Base-by-base conservation (phyloP, 2,113 vertebrate species). In the Hiodon alosoides region DNA sequence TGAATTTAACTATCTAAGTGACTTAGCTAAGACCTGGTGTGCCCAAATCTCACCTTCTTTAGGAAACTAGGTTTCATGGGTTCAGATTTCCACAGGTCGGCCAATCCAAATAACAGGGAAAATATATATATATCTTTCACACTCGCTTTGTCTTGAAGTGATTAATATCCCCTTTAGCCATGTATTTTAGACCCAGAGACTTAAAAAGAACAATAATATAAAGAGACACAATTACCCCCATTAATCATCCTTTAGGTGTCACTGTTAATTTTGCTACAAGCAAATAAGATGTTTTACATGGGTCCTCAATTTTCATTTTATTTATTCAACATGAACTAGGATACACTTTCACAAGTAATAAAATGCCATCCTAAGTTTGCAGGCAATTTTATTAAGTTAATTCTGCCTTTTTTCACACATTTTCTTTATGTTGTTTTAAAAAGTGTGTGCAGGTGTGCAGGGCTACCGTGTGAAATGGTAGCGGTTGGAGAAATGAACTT, bases 1-100 rank as follows among this genome's bases (percentile, higher is more conserved):
- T 62, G n/a, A 16, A 11, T 54, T 68, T 51, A 80, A 79, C 75
- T 80, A 60, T 76, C 69, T 71, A 67, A 65, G 55, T 72, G 69
- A 82, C 79, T 84, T 67, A 85, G 83, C 83, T 86, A 81, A 84
- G 83, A 83, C 82, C 68, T 48, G 78, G 77, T 68, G 17, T 67
- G 69, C 65, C 69, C 50, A 61, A 57, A 48, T 52, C 3, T 66
- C 75, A 16, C 3, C 54, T 69, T 59, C 52, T 51, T 67, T 79
- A 73, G 69, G 60, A 6, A 10, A 31, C 3, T 48, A 7, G 31
- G 2, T n/a, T 48, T 31, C 61, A 11, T 14, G 67, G 50, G 67
- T 0, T 16, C 58, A 54, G 16, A 59, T 31, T 54, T 10, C 4
- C 7, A 46, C 58, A 4, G 48, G 7, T 11, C 51, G 3, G 48